phyloP scores from a whole-genome alignment of 2,797 vertebrate species.

The Rhabdomys pumilio region DNA sequence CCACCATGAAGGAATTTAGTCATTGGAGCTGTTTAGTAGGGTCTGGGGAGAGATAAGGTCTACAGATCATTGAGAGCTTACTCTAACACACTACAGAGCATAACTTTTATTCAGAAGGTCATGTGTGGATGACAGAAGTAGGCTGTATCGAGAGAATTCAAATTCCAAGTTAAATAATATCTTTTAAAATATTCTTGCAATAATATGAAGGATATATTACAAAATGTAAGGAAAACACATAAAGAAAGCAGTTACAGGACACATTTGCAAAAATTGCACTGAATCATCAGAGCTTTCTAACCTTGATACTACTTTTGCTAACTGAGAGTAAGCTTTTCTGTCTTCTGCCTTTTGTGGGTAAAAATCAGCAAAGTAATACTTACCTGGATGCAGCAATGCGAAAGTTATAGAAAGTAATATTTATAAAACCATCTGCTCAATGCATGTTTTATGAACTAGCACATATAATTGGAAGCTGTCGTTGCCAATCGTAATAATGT shows the following conservation, averaged over 20 bases:
- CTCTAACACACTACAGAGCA: not conserved
- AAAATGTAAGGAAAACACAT: slow-evolving; percentile 12
- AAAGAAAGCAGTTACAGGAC: slow-evolving; percentile 12
- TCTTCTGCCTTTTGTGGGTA: slow-evolving; percentile 7
- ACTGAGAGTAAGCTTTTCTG: not conserved
- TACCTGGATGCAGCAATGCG: not conserved
- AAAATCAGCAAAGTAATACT: not conserved
- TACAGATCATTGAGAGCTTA: not conserved
- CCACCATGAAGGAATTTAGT: not conserved
- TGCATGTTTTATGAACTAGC: slow-evolving; percentile 28
- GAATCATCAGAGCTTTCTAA: not conserved
- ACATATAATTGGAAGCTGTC: not conserved
- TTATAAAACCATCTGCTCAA: not conserved
- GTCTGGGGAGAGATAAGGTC: not conserved
- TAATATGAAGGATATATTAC: not conserved
- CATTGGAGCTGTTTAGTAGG: not conserved
- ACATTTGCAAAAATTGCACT: not conserved
- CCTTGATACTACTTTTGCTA: not conserved
- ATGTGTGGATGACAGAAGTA: not conserved
- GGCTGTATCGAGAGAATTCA: not conserved
- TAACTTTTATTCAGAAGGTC: not conserved
- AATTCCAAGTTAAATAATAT: slow-evolving; percentile 13
- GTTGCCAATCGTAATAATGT: not conserved
- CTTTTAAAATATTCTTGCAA: not conserved
- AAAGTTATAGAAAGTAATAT: slow-evolving; percentile 15